These are phyloP conservation scores for Monopterus albus DNA, from an alignment of 2,113 vertebrate species.

Conservation along the genomic window DNA sequence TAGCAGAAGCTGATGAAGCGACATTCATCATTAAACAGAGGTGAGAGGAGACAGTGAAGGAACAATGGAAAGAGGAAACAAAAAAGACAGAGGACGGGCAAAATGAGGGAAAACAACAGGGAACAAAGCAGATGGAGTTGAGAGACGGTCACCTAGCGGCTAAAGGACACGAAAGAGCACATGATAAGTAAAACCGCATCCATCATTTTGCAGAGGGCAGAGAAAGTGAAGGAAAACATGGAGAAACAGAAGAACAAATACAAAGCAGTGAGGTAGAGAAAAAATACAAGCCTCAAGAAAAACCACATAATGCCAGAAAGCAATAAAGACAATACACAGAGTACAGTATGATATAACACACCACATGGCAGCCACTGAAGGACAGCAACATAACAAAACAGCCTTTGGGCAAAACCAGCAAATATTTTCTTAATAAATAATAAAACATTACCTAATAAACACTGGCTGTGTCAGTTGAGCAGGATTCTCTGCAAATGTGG, in stretches of 20 bases:
- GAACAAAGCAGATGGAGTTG: slow-evolving; percentile 37
- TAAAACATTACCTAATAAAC: background rate
- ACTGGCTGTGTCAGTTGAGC: background rate
- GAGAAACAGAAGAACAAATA: background rate
- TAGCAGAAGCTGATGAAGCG: slow-evolving; percentile 30
- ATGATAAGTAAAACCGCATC: slow-evolving; percentile 46
- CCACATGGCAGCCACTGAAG: background rate
- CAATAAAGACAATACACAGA: background rate
- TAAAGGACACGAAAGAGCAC: slow-evolving; percentile 23
- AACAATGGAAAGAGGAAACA: slow-evolving; percentile 24
- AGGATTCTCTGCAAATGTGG: background rate
- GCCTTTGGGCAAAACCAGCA: background rate
- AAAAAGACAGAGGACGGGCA: slow-evolving; percentile 1
- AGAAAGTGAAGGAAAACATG: background rate
- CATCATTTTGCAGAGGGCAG: slow-evolving; percentile 41
- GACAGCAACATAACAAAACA: background rate
- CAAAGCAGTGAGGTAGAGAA: background rate
- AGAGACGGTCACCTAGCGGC: slow-evolving; percentile 39
- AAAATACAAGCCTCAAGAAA: background rate
- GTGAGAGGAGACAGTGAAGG: slow-evolving; percentile 11
- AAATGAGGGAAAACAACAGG: background rate
- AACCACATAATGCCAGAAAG: slow-evolving; percentile 1
- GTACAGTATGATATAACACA: background rate
- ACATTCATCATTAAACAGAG: slow-evolving; percentile 55
- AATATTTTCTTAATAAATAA: background rate